Evolutionary conservation across 2,888 invertebrate species (phyloP), one percentile per base, ranked within the genome.

Genomic region (Eupithecia subumbrata): DNA sequence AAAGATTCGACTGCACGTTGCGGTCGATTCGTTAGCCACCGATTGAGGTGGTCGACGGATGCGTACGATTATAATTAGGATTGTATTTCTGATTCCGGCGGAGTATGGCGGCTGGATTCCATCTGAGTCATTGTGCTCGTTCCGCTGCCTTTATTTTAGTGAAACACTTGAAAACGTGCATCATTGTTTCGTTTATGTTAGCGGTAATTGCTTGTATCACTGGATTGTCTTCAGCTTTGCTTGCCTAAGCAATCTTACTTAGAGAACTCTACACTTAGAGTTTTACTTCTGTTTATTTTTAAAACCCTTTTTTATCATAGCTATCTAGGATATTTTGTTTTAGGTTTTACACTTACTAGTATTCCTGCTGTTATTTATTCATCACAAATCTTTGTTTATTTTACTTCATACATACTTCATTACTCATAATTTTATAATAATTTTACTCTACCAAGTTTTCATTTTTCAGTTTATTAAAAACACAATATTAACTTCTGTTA

Each of bases 11-110:
- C 14, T 78, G 81, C 81, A 80, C 76, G 80, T 79, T 80, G 83
- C 81, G 86, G 82, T 84, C 85, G 81, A 82, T 86, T 84, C 82
- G 90, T 89, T 90, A 88, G 90, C 91, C 89, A 88, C 88, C 92
- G 92, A 92, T 93, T 90, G 92, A 92, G 92, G 91, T 91, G 90
- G 89, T 91, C 90, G 93, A 92, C 94, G 94, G 95, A 94, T 95
- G 94, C 93, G 92, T 92, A 89, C 90, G 94, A 94, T 95, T 95
- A 95, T 95, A 95, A 95, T 95, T 95, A 95, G 95, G 94, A 93
- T 92, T 94, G 95, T 95, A 94, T 95, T 95, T 95, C 94, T 95
- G 95, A 95, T 95, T 93, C 92, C 93, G 91, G 91, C 93, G 93
- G 93, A 87, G 92, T 91, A 91, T 92, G 92, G 92, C 93, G 91